A percentile compares a stretch with the other conserved stretches of the same genome.
Evolutionary conservation across 2,797 vertebrate genomes (phyloP).

Genomic region (Pampus argenteus): DNA sequence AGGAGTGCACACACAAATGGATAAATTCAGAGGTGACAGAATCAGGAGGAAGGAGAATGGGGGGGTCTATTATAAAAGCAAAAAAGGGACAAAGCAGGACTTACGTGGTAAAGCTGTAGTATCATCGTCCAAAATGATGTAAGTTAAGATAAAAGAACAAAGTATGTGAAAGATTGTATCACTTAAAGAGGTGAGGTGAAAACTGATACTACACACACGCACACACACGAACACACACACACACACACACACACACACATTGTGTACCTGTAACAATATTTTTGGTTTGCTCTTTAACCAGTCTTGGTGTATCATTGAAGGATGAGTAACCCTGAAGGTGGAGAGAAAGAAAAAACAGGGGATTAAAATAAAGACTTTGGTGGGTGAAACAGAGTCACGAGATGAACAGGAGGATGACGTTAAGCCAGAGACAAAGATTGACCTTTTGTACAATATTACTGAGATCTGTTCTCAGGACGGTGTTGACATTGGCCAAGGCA

Average conservation of each 20-base stretch:
- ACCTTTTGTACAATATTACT: slow-evolving; percentile 92
- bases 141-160: slow-evolving; percentile 37
- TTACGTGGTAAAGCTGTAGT: slow-evolving; percentile 85
- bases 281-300: slow-evolving; percentile 90
- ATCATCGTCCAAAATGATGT: slow-evolving; percentile 42
- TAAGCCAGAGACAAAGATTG: slow-evolving; percentile 10
- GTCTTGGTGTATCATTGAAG: slow-evolving; percentile 90
- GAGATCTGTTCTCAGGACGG: slow-evolving; percentile 89
- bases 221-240: not conserved
- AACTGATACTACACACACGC: not conserved
- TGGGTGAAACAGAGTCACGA: not conserved
- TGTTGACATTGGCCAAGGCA: slow-evolving; percentile 85
- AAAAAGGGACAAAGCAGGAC: slow-evolving; percentile 43
- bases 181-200: slow-evolving; percentile 5
- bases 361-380: not conserved
- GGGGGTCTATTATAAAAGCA: not conserved
- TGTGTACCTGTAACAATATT: slow-evolving; percentile 86
- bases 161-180: slow-evolving; percentile 28
- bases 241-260: not conserved
- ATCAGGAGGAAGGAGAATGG: not conserved
- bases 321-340: slow-evolving; percentile 89
- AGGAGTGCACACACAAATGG: not conserved
- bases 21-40: not conserved
- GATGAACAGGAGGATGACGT: not conserved
- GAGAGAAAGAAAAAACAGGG: slow-evolving; percentile 28